Evolutionary conservation across 2,797 vertebrate species (phyloP), one percentile per base, ranked within the genome.

Genomic region (Atherinosoma microstoma): DNA sequence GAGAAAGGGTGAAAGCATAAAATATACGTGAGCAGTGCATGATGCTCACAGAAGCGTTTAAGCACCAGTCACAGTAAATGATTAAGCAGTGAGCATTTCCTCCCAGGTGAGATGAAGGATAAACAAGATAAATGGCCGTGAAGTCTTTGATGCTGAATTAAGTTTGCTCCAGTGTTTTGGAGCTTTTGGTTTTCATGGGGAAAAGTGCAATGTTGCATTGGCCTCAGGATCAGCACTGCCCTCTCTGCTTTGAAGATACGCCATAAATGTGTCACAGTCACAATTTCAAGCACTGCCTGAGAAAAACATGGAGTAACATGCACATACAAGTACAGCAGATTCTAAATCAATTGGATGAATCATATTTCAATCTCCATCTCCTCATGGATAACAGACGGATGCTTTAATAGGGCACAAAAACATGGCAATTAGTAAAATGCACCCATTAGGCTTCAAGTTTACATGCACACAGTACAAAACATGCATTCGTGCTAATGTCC

Each of bases 31-130:
- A 79, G 63, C 30, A 13, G 59, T 2, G 12, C 22, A 62, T 57
- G 66, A 82, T 69, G 76, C 60, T 88, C 73, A 73, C 27, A 64
- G 34, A 64, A 73, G 80, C 70, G 20, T 78, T 80, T 15, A 73
- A 67, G 67, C 82, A 66, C 53, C 79, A 73, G 83, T 84, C 81
- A 83, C 70, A 64, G 85, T 73, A 58, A 78, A 85, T 88, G 86
- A 90, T 80, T 76, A 84, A 82, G 84, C 51, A 77, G 75, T 77
- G 76, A 87, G 70, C 12, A 69, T 86, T 75, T 64, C 76, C 80
- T 92, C 79, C 74, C 90, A 92, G 90, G 88, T 89, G 84, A 90
- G 84, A 88, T 77, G 71, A 78, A 86, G 78, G 83, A 84, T 84
- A 83, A 87, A 80, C 8, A 35, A 83, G 82, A 85, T 89, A 83